A percentile compares a stretch with the other conserved stretches of the same genome.
Conservation (phyloP, 2,797 vertebrate genomes). For the Moxostoma hubbsi region DNA sequence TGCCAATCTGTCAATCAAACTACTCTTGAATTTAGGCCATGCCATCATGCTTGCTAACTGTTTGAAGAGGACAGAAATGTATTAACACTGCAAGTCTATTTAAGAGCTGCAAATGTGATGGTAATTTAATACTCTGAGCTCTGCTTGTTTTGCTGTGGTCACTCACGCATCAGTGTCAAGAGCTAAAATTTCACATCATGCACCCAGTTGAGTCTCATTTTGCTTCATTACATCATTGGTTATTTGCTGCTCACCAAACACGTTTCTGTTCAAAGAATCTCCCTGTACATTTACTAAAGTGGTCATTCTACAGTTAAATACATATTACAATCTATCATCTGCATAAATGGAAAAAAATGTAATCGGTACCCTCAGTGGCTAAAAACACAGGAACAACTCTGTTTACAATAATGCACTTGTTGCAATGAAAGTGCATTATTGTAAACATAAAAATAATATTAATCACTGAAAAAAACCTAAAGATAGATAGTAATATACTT, state of each 20-base stretch:
- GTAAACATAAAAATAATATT: no score
- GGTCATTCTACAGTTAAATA: no score
- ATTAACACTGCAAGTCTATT: slow-evolving; percentile 29
- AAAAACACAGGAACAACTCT: no score
- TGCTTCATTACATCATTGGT: slow-evolving; percentile 1
- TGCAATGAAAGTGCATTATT: no score
- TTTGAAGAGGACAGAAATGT: slow-evolving; percentile 24
- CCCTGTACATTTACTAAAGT: not conserved
- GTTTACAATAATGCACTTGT: no score
- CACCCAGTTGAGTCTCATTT: not conserved
- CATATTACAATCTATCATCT: no score
- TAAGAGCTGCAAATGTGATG: slow-evolving; percentile 25
- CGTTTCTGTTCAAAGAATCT: not conserved
- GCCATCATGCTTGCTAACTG: not conserved
- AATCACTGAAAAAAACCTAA: no score
- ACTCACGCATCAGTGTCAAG: slow-evolving; percentile 2
- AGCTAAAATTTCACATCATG: not conserved
- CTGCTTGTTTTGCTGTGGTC: slow-evolving; percentile 23
- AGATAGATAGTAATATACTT: no score
- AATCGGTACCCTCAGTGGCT: no score
- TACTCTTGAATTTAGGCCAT: slow-evolving; percentile 15
- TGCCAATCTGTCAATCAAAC: slow-evolving; percentile 8
- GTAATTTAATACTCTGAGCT: slow-evolving; percentile 29
- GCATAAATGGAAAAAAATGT: no score
- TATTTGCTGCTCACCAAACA: slow-evolving; percentile 10